Evolutionary conservation across 2,888 invertebrate genomes (phyloP), one percentile per base, ranked within the genome.

Genomic region (Drosophila ezoana): DNA sequence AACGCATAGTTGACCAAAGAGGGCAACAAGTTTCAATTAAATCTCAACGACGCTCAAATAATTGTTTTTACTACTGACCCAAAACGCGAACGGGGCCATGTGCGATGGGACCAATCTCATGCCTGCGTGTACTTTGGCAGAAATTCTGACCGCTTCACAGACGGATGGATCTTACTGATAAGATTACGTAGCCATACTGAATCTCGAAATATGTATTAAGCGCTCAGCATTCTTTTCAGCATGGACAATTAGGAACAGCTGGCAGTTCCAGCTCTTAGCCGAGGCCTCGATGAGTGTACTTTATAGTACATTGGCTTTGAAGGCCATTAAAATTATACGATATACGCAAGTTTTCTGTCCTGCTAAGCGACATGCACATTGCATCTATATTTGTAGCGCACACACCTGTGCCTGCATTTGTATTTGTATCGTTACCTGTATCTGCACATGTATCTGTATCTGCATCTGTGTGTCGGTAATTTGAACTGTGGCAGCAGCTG

Each of bases 401-500:
- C 23, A 23, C 3, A 4, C 23, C 23, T 23, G 20, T 20, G 20
- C 37, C 20, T 45, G 45, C 32, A 41, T 8, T 8, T 20, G 32
- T 62, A 40, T 56, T 20, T 60, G 53, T 44, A 40, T 33, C 49
- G 44, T 35, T 37, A 66, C 41, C 35, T 69, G 58, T 41, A 68
- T 38, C 58, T 59, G 18, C 41, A 63, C 37, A 51, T 38, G 53
- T 54, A 16, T 13, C 20, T 32, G 16, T 38, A 18, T 63, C 20
- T 32, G 16, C 33, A 18, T 63, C 28, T 16, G 56, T 44, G 51
- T 51, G 49, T 61, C 57, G 45, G 87, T 81, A 87, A 83, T 65
- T 72, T 69, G 79, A 83, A 65, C 71, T 61, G 65, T 49, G 43
- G 11, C 44, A 53, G 18, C 87, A 83, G 87, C 84, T 83, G 83